phyloP scores from a whole-genome alignment of 2,113 vertebrate genomes.

The Lycocorax pyrrhopterus region DNA sequence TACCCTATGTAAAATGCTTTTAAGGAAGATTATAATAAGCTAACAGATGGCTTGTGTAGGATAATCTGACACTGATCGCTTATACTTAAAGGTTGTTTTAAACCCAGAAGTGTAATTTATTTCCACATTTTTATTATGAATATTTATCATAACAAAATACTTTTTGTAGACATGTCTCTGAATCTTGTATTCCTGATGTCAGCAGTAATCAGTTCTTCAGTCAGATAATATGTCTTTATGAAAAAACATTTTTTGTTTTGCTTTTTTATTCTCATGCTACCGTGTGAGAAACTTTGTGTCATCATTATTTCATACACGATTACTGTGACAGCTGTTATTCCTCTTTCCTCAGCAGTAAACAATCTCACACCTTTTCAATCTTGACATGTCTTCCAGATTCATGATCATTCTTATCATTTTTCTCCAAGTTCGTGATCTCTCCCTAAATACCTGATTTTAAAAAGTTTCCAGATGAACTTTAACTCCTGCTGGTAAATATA shows the following conservation, averaged over 20 bases:
- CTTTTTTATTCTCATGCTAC: neutral
- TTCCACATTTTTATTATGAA: neutral
- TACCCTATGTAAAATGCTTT: conserved; percentile 8
- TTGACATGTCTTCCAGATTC: neutral
- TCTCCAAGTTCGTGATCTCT: neutral
- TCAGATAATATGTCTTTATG: neutral
- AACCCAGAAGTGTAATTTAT: neutral
- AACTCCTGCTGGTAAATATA: neutral
- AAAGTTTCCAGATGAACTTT: neutral
- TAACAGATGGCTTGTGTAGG: conserved; percentile 58
- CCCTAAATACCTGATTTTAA: neutral
- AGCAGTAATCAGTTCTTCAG: neutral
- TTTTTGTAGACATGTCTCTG: neutral
- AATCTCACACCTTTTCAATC: conserved; percentile 2
- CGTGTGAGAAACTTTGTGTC: neutral
- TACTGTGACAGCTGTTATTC: neutral
- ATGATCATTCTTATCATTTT: neutral
- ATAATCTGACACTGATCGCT: conserved; percentile 32
- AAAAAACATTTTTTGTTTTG: neutral
- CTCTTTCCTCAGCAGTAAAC: neutral
- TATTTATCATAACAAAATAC: conserved; percentile 8
- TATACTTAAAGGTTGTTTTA: conserved; percentile 38
- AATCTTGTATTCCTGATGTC: neutral
- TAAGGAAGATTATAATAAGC: conserved; percentile 24
- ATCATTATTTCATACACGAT: neutral